These are phyloP conservation scores for Argentina silus DNA, from an alignment of 2,797 vertebrate species.

Conservation along the genomic window DNA sequence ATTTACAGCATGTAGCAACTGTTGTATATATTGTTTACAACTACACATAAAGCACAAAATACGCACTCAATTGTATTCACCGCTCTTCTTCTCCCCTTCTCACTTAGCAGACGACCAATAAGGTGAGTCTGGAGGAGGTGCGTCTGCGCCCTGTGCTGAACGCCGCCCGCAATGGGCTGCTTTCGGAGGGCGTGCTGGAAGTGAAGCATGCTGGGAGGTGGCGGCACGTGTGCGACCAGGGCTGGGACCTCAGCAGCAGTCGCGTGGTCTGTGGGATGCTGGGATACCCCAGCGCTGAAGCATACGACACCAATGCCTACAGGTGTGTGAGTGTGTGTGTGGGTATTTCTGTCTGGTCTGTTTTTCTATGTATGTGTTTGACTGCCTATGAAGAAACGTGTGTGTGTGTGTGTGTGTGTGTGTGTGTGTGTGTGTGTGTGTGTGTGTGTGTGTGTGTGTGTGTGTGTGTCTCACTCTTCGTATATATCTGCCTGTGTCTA, in stretches of 20 bases:
- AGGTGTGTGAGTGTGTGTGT: conserved; percentile 59
- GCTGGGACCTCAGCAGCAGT: conserved; percentile 89
- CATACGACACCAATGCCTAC: conserved; percentile 82
- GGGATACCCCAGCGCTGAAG: conserved; percentile 86
- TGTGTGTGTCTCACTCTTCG: no score
- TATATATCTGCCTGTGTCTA: no score
- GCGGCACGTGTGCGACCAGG: conserved; percentile 88
- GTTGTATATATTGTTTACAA: no score
- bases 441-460: background rate
- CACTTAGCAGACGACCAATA: conserved; percentile 58
- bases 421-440: conserved; percentile 7
- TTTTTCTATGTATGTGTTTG: background rate
- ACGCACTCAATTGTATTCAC: background rate
- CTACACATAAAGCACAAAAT: no score
- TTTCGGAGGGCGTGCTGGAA: conserved; percentile 91
- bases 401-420: background rate
- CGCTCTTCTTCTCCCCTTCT: background rate
- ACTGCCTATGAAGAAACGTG: background rate
- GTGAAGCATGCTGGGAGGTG: conserved; percentile 90
- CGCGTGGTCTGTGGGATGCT: conserved; percentile 92
- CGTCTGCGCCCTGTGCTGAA: conserved; percentile 87
- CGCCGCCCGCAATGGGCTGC: conserved; percentile 73
- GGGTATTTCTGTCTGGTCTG: background rate
- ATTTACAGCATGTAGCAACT: no score
- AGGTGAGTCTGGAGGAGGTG: conserved; percentile 80